Evolutionary conservation across 1,140 invertebrate genomes (phyloP), one percentile per base, ranked within the genome.

Genomic region (Conopomorpha cramerella): DNA sequence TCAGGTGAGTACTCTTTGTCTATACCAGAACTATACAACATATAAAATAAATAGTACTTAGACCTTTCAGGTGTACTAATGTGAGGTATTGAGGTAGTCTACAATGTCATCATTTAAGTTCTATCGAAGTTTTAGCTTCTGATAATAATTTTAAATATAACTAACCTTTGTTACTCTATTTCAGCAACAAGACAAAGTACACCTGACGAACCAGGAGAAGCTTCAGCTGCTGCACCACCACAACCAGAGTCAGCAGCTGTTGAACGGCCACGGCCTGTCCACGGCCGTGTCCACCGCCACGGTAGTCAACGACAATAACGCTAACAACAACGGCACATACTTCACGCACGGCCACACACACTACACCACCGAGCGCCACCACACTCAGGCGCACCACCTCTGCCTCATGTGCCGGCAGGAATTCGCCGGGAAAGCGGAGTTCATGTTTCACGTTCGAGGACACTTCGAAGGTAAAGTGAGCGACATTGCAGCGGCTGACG

Each of bases 361-460:
- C 60, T 65, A 79, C 64, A 38, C 77, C 40, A 62, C 76, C 0
- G 71, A 76, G 34, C 35, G 71, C 15, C 71, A 68, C 28, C 65
- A 74, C 51, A 67, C 67, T 37, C 63, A 79, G 49, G 45, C 78
- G 29, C 79, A 82, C 46, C 80, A 84, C 41, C 79, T 84, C 30
- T 87, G 85, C 44, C 67, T 85, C 13, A 82, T 86, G 79, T 87
- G 84, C 41, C 78, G 83, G 3, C 82, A 84, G 30, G 82, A 85
- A 53, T 86, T 86, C 49, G 78, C 79, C 2, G 81, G 84, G 31
- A 85, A 86, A 57, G 78, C 84, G 3, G 84, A 86, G 55, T 86
- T 86, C 42, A 84, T 86, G 81, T 85, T 86, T 51, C 85, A 87
- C 52, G 82, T 87, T 15, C 67, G 84, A 34, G 83, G 82, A 1